phyloP scores from a whole-genome alignment of 2,797 vertebrate species.

The Helicolenus hilgendorfi region DNA sequence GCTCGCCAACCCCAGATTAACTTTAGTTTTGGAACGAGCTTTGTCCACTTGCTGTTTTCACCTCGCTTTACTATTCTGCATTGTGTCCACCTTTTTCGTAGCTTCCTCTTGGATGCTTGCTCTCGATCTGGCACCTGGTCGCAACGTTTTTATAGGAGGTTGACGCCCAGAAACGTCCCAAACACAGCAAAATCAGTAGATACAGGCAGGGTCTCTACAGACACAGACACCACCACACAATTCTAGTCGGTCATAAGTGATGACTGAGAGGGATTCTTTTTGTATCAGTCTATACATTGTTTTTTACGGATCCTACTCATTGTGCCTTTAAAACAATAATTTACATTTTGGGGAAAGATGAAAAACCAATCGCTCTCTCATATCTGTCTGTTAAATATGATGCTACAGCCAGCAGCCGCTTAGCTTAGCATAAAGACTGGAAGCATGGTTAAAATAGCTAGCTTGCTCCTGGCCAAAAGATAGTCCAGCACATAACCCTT shows the following conservation, averaged over 20 bases:
- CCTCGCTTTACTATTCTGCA: background rate
- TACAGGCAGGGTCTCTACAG: background rate
- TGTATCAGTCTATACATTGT: too few relatives aligned
- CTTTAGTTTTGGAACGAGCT: background rate
- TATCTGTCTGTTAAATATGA: background rate
- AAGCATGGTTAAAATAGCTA: background rate
- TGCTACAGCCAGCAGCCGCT: too few relatives aligned
- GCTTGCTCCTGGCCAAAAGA: too few relatives aligned
- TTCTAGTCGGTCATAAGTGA: too few relatives aligned
- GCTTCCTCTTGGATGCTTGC: background rate
- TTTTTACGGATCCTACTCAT: too few relatives aligned
- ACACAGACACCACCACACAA: too few relatives aligned
- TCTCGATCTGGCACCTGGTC: background rate
- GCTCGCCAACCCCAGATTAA: background rate
- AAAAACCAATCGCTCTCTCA: background rate
- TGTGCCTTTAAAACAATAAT: background rate
- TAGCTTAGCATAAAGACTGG: background rate
- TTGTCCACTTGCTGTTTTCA: background rate
- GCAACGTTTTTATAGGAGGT: background rate
- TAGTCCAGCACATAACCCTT: too few relatives aligned
- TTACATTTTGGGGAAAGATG: background rate
- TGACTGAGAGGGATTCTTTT: too few relatives aligned
- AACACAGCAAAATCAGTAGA: background rate
- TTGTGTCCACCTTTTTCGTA: background rate
- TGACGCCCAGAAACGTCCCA: background rate